phyloP scores from a whole-genome alignment of 2,888 invertebrate genomes.

The Selenia dentaria region DNA sequence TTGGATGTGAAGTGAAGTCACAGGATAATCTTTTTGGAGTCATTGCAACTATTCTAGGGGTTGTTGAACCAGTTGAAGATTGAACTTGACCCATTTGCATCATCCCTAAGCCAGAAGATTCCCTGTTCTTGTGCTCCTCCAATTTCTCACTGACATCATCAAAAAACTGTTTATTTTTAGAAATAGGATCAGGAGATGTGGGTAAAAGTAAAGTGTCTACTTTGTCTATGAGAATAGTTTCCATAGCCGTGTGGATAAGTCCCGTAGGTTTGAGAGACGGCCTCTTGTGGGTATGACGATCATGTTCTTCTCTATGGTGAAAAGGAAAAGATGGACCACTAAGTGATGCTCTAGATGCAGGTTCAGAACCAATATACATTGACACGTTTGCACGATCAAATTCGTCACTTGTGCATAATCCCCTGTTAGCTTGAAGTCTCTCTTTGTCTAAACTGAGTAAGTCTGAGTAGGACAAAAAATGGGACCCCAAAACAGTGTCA shows the following conservation, averaged over 20 bases:
- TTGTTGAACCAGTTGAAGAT: constrained; percentile 28
- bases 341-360: constrained; percentile 67
- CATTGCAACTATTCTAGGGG: constrained; percentile 33
- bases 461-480: constrained; percentile 78
- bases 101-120: constrained; percentile 23
- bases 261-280: constrained; percentile 60
- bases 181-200: constrained; percentile 58
- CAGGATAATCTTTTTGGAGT: constrained; percentile 34
- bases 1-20: constrained; percentile 26
- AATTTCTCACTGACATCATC: constrained; percentile 68
- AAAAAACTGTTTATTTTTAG: constrained; percentile 62
- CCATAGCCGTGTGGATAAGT: constrained; percentile 81
- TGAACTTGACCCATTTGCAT: constrained; percentile 33
- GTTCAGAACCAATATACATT: constrained; percentile 80
- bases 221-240: constrained; percentile 83
- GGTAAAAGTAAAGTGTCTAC: constrained; percentile 73
- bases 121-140: constrained; percentile 60
- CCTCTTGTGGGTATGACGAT: constrained; percentile 52
- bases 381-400: constrained; percentile 58
- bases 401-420: constrained; percentile 66
- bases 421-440: constrained; percentile 49
- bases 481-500: constrained; percentile 81
- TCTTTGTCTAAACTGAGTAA: constrained; percentile 68
- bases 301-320: constrained; percentile 50
- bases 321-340: constrained; percentile 58